These are phyloP conservation scores for Epinephelus cyanopodus DNA, from an alignment of 2,113 vertebrate genomes.

Conservation along the genomic window DNA sequence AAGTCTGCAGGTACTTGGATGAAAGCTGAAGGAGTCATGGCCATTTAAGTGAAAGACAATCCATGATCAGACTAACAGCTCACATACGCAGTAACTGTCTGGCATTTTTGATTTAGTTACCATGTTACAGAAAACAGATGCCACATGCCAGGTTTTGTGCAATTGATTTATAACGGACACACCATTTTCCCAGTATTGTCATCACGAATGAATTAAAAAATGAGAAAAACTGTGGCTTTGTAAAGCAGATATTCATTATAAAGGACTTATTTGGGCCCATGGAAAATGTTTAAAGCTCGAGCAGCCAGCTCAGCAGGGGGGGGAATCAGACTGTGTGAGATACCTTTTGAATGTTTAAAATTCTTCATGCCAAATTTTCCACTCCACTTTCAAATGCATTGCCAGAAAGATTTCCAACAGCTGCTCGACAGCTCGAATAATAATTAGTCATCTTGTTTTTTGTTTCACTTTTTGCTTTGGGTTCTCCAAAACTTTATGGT, in stretches of 20 bases:
- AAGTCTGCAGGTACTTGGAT: too few relatives aligned
- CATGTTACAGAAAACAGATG: too few relatives aligned
- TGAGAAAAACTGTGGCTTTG: too few relatives aligned
- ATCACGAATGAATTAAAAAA: background rate
- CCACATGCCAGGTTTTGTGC: too few relatives aligned
- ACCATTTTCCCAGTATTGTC: too few relatives aligned
- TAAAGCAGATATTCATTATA: background rate
- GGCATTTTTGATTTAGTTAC: too few relatives aligned
- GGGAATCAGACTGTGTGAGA: background rate
- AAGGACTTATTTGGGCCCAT: constrained; percentile 1
- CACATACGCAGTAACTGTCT: too few relatives aligned
- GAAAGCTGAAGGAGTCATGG: too few relatives aligned
- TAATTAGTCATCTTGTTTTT: background rate
- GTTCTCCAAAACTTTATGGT: too few relatives aligned
- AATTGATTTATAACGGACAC: too few relatives aligned
- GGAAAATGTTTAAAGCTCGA: background rate
- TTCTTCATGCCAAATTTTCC: constrained; percentile 12
- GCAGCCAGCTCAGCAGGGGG: background rate
- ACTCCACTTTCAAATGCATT: constrained; percentile 2
- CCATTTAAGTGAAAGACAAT: too few relatives aligned
- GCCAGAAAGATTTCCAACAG: background rate
- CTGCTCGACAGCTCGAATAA: background rate
- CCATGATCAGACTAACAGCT: too few relatives aligned
- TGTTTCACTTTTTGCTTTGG: background rate
- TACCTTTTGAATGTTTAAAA: constrained; percentile 23